Conservation (phyloP, 2,797 vertebrate genomes). For the Cichlasoma orientale region DNA sequence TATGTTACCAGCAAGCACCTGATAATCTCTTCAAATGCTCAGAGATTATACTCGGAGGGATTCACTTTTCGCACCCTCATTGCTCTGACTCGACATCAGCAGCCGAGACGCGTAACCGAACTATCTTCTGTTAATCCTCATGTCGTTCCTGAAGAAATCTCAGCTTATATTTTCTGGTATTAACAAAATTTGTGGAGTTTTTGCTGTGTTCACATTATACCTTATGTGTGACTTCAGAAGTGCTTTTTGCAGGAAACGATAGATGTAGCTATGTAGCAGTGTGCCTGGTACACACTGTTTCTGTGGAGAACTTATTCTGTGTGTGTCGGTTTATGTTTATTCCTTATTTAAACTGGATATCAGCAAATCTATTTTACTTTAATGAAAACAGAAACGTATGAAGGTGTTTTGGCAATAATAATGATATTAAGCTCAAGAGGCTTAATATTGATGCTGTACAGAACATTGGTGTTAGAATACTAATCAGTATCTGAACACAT, state of each 20-base stretch:
- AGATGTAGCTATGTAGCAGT: slow-evolving; percentile 65
- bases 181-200: slow-evolving; percentile 58
- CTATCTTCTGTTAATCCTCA: slow-evolving; percentile 61
- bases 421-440: slow-evolving; percentile 43
- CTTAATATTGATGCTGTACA: slow-evolving; percentile 66
- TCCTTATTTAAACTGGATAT: slow-evolving; percentile 53
- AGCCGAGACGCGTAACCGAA: slow-evolving; percentile 23
- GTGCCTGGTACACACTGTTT: slow-evolving; percentile 68
- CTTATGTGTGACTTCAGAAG: slow-evolving; percentile 43
- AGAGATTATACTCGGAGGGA: slow-evolving; percentile 48
- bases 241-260: slow-evolving; percentile 49
- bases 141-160: slow-evolving; percentile 51
- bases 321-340: slow-evolving; percentile 26
- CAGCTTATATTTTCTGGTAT: slow-evolving; percentile 53
- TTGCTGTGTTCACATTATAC: slow-evolving; percentile 56
- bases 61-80: slow-evolving; percentile 24
- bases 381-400: slow-evolving; percentile 19
- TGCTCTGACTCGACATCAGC: slow-evolving; percentile 42
- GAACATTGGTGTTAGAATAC: slow-evolving; percentile 53
- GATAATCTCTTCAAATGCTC: slow-evolving; percentile 57
- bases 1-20: slow-evolving; percentile 46
- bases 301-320: slow-evolving; percentile 46
- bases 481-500: slow-evolving; percentile 52
- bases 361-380: slow-evolving; percentile 38
- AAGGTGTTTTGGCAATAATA: slow-evolving; percentile 72